A percentile compares a stretch with the other conserved stretches of the same genome.
These are phyloP conservation scores for Anoura caudifer DNA, from an alignment of 2,113 vertebrate genomes.

Conservation along the genomic window DNA sequence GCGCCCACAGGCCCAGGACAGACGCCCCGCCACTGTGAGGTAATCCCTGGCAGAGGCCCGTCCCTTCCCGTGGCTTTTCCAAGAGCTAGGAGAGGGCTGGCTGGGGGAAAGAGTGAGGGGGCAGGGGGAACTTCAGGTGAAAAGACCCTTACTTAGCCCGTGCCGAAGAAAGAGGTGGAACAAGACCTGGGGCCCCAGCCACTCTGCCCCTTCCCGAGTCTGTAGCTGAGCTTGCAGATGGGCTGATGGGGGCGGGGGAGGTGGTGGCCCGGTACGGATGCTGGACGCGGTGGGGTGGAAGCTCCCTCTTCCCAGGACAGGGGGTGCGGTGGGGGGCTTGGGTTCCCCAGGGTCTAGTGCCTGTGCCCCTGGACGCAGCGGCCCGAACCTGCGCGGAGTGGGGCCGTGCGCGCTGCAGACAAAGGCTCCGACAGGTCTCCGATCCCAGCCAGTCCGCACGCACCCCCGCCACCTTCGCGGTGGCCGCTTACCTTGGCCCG, in stretches of 20 bases:
- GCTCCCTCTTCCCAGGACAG: not conserved
- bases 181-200: not conserved
- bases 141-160: not conserved
- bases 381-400: not conserved
- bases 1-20: not conserved
- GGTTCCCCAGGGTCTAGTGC: not conserved
- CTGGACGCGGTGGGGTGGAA: not conserved
- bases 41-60: constrained; percentile 13
- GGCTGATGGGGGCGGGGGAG: not conserved
- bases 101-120: not conserved
- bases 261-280: not conserved
- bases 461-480: not conserved
- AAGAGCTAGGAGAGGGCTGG: not conserved
- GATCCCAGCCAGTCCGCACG: not conserved
- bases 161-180: not conserved
- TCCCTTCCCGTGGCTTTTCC: not conserved
- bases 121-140: not conserved
- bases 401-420: constrained; percentile 57
- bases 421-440: constrained; percentile 73
- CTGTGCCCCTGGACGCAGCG: not conserved
- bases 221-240: not conserved
- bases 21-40: not conserved
- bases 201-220: not conserved
- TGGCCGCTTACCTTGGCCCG: constrained; percentile 46
- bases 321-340: not conserved